A percentile compares a stretch with the other conserved stretches of the same genome.
These are phyloP conservation scores for Onthophagus taurus DNA, from an alignment of 1,140 invertebrate species.

Conservation along the genomic window DNA sequence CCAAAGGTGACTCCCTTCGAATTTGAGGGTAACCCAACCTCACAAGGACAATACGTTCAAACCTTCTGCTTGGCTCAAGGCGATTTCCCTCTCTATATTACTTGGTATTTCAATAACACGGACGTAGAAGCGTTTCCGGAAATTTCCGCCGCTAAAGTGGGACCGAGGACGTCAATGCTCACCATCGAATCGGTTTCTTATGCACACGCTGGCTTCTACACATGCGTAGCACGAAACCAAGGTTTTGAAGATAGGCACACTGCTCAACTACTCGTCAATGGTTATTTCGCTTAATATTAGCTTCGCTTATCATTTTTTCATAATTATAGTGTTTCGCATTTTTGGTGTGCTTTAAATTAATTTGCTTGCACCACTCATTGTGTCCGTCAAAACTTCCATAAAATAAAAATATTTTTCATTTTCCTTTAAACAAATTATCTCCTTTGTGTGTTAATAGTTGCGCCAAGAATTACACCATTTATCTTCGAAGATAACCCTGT, in stretches of 20 bases:
- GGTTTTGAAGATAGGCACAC: slow-evolving; percentile 55
- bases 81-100: slow-evolving; percentile 43
- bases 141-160: slow-evolving; percentile 44
- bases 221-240: slow-evolving; percentile 62
- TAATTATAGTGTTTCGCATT: background rate
- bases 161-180: slow-evolving; percentile 60
- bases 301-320: slow-evolving; percentile 1
- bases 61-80: slow-evolving; percentile 28
- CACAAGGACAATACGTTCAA: slow-evolving; percentile 35
- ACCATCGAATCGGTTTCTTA: slow-evolving; percentile 64
- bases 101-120: slow-evolving; percentile 51
- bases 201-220: slow-evolving; percentile 62
- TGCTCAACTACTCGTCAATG: slow-evolving; percentile 57
- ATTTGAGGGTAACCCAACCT: slow-evolving; percentile 47
- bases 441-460: too few species aligned
- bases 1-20: slow-evolving; percentile 60
- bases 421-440: too few species aligned
- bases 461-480: slow-evolving; percentile 56
- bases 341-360: too few species aligned
- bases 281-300: too few species aligned
- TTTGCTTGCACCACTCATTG: too few species aligned
- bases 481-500: slow-evolving; percentile 55
- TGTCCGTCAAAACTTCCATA: background rate
- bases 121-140: slow-evolving; percentile 31
- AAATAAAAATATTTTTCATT: background rate